A percentile compares a stretch with the other conserved stretches of the same genome.
phyloP scores from a whole-genome alignment of 1,140 invertebrate species.

The Cydia strobilella region DNA sequence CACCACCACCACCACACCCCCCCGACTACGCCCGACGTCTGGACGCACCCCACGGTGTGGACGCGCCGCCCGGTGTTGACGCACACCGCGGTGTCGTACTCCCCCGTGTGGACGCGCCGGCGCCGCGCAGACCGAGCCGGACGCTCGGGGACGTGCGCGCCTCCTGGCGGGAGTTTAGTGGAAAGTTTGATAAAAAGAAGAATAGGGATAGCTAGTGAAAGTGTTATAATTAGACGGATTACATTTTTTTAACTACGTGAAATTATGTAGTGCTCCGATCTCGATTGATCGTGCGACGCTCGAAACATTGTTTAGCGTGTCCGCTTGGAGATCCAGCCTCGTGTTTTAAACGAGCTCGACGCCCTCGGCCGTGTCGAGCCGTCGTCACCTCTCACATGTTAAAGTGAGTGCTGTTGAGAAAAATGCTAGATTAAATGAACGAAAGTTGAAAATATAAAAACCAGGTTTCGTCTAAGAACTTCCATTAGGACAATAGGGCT shows the following conservation, averaged over 20 bases:
- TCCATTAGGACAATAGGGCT: neutral
- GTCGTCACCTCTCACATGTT: no score
- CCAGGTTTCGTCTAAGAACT: neutral
- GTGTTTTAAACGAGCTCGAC: no score
- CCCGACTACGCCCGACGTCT: no score
- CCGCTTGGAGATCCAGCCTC: no score
- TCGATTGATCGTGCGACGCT: no score
- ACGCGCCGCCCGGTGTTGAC: neutral
- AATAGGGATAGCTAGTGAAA: constrained; percentile 48
- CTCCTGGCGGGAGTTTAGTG: constrained; percentile 62
- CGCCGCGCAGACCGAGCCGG: constrained; percentile 39
- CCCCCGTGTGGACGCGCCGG: neutral
- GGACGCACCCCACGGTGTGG: neutral
- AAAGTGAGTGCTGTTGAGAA: no score
- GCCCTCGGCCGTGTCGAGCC: no score
- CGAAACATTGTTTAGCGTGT: no score
- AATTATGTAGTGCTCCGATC: no score
- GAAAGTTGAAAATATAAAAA: neutral
- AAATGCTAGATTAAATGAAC: no score
- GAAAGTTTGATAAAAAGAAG: constrained; percentile 59
- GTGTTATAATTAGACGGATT: neutral
- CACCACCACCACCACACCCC: no score
- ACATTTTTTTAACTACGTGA: neutral
- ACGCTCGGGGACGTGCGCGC: constrained; percentile 56
- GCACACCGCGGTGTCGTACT: no score